These are phyloP conservation scores for Mustela lutreola DNA, from an alignment of 2,113 vertebrate species.

Conservation along the genomic window DNA sequence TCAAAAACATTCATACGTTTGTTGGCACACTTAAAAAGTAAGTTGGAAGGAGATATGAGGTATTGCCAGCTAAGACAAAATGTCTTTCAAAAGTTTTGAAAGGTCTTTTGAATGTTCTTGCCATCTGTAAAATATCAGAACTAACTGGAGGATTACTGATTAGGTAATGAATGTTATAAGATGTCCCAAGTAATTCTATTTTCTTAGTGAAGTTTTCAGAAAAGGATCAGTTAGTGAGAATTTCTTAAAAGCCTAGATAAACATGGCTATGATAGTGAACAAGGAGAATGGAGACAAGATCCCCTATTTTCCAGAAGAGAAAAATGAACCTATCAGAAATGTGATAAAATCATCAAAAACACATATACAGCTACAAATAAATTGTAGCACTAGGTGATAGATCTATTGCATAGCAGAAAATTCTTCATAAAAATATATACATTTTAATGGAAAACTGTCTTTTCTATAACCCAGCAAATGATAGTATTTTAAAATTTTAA, in stretches of 20 bases:
- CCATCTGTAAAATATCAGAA: neutral
- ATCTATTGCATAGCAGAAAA: neutral
- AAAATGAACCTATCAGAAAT: neutral
- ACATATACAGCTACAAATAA: neutral
- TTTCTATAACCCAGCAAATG: neutral
- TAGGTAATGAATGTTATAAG: conserved; percentile 49
- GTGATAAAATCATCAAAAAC: neutral
- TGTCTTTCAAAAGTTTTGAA: conserved; percentile 18
- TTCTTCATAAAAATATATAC: neutral
- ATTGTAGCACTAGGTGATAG: neutral
- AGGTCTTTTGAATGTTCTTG: conserved; percentile 17
- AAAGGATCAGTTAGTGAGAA: conserved; percentile 34
- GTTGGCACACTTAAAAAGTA: neutral
- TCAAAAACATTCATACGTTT: neutral
- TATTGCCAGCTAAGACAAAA: conserved; percentile 1
- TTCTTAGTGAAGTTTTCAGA: neutral
- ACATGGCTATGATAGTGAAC: neutral
- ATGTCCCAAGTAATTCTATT: conserved; percentile 39
- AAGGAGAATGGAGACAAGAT: neutral
- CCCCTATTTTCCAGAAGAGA: neutral
- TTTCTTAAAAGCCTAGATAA: conserved; percentile 38
- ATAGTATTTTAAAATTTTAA: neutral
- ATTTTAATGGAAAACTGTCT: neutral
- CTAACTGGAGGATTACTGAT: neutral
- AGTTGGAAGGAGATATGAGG: neutral